Conservation (phyloP, 2,113 vertebrate genomes). For the Chinchilla lanigera region DNA sequence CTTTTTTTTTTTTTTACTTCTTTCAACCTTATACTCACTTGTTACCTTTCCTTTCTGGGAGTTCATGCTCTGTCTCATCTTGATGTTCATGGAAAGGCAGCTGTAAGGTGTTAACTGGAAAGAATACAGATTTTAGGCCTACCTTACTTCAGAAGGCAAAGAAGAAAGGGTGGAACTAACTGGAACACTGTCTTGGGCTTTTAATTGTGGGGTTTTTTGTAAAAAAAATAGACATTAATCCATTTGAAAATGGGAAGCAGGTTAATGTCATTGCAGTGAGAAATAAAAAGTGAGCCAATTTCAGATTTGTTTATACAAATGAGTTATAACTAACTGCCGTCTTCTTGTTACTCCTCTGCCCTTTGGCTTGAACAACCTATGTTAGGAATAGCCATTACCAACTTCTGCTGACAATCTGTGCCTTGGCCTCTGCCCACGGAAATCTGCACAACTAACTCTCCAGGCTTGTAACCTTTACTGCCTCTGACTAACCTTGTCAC, state of each 20-base stretch:
- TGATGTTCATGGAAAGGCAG: background rate
- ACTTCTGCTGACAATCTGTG: background rate
- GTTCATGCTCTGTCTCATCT: background rate
- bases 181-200: background rate
- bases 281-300: background rate
- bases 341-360: background rate
- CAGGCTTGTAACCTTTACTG: slow-evolving; percentile 21
- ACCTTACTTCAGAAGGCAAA: background rate
- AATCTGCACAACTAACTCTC: background rate
- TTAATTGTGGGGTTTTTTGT: background rate
- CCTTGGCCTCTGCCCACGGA: background rate
- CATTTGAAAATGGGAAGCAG: background rate
- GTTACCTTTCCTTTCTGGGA: background rate
- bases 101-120: background rate
- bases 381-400: background rate
- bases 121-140: background rate
- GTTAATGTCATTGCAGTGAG: background rate
- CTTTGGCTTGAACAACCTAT: slow-evolving; percentile 29
- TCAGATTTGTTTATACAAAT: background rate
- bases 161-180: background rate
- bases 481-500: background rate
- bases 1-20: background rate
- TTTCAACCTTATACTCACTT: background rate
- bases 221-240: background rate
- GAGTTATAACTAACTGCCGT: background rate